These are phyloP conservation scores for Arion vulgaris DNA, from an alignment of 1,140 invertebrate genomes.

Conservation along the genomic window DNA sequence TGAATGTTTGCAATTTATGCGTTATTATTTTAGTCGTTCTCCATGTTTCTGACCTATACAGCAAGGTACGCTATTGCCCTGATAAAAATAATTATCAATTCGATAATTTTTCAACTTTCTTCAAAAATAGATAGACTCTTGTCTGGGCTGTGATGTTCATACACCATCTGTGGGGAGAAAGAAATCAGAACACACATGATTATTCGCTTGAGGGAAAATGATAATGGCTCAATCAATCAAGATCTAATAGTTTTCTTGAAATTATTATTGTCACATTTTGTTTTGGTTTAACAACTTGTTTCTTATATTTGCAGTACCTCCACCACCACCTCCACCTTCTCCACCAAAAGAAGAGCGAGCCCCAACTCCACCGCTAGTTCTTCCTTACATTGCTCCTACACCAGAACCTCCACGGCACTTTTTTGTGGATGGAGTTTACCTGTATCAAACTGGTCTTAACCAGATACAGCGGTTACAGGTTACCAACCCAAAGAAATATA, in stretches of 20 bases:
- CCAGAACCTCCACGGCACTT: conserved; percentile 73
- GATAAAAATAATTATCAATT: too few species aligned
- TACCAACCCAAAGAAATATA: conserved; percentile 45
- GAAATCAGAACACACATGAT: too few species aligned
- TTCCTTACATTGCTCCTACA: conserved; percentile 25
- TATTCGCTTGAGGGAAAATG: too few species aligned
- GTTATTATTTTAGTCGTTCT: too few species aligned
- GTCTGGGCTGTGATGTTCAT: too few species aligned
- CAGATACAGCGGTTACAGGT: conserved; percentile 81
- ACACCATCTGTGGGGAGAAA: too few species aligned
- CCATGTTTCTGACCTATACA: too few species aligned
- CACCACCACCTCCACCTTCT: conserved; percentile 54
- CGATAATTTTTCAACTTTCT: too few species aligned
- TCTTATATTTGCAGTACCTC: conserved; percentile 56
- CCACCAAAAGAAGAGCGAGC: conserved; percentile 44
- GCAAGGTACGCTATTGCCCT: too few species aligned
- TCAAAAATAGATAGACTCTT: too few species aligned
- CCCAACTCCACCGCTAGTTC: conserved; percentile 47
- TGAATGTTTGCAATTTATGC: too few species aligned
- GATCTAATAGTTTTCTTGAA: background rate
- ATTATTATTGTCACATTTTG: background rate
- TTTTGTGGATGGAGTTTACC: conserved; percentile 87
- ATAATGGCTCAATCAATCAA: too few species aligned
- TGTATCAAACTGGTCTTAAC: conserved; percentile 85
- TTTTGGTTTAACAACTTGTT: background rate